Base-by-base conservation (phyloP, 2,113 vertebrate species). In the Setophaga coronata region DNA sequence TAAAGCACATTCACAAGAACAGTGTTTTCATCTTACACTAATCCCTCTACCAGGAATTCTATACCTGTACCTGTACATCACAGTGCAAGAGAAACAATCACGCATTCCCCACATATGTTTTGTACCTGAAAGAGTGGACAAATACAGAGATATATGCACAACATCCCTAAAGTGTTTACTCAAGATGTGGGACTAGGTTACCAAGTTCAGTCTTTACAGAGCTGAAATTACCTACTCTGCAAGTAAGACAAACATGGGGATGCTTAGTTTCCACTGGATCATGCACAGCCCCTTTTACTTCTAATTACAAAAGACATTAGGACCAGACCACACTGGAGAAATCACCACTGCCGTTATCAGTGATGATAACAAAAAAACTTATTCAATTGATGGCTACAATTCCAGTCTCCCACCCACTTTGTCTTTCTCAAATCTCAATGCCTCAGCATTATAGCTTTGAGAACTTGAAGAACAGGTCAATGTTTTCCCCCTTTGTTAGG, bases 101-200 rank as follows among this genome's bases (percentile, higher is more conserved):
- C 0, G 0, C 18, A 36, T 34, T 28, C 42, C n/a, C 31, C n/a
- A 12, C 0, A 0, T 7, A 51, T 4, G 29, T 57, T 74, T 74
- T 67, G 25, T 84, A 79, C 2, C 9, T 10, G 8, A 36, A 77
- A 53, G 34, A 93, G 56, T 5, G 64, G 36, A 45, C 19, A 64
- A 58, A 74, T 38, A 60, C 2, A 48, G 4, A 82, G 19, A 45
- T 10, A 69, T 4, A 53, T 6, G 48, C 1, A 60, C 4, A 47
- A 77, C 20, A 48, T 14, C 3, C 2, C 42, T 73, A 2, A 84
- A 77, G 2, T 38, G 50, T 40, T 42, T 26, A n/a, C 42, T 76
- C 19, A 50, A 47, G 18, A 38, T 21, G 23, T 17, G 28, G 65
- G 43, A 47, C 50, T 21, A 19, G 6, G 43, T 67, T 71, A 71